Percentiles rank a stretch among this genome's conserved stretches.
Conservation (phyloP, 37 sponge, comb jelly and placozoan genomes). For the Cliona cf. orientalis region DNA sequence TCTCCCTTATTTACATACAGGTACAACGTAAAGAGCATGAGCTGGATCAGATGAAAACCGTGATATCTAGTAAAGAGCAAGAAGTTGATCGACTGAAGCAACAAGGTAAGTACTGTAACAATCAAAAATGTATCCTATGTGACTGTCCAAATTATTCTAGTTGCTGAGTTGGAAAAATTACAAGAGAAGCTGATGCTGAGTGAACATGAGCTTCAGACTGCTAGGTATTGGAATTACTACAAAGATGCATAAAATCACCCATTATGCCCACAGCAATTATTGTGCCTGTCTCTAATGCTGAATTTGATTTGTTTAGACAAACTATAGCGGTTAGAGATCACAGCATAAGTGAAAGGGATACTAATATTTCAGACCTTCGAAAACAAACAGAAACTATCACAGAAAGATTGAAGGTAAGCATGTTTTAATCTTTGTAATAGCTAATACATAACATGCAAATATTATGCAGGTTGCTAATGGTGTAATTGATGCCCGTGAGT, state of each 20-base stretch:
- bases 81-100: conserved; percentile 38
- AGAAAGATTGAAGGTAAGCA: conserved; percentile 49
- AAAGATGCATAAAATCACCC: background rate
- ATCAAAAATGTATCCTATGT: background rate
- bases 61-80: conserved; percentile 51
- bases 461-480: conserved; percentile 53
- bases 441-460: background rate
- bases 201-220: conserved; percentile 53
- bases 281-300: too few relatives aligned
- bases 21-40: conserved; percentile 51
- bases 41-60: conserved; percentile 16
- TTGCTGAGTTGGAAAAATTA: conserved; percentile 30
- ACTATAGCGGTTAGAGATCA: conserved; percentile 14
- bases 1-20: conserved; percentile 15
- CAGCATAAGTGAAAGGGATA: conserved; percentile 35
- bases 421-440: background rate
- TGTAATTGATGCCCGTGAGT: conserved; percentile 69
- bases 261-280: background rate
- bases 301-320: conserved; percentile 22
- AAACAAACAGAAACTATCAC: conserved; percentile 7
- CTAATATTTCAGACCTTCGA: conserved; percentile 11
- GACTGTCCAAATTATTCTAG: conserved; percentile 22
- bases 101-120: conserved; percentile 35
- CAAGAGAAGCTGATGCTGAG: conserved; percentile 18
- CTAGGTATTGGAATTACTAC: conserved; percentile 13